A percentile compares a stretch with the other conserved stretches of the same genome.
Evolutionary conservation across 1,140 invertebrate species (phyloP).

Genomic region (Acromyrmex charruanus): DNA sequence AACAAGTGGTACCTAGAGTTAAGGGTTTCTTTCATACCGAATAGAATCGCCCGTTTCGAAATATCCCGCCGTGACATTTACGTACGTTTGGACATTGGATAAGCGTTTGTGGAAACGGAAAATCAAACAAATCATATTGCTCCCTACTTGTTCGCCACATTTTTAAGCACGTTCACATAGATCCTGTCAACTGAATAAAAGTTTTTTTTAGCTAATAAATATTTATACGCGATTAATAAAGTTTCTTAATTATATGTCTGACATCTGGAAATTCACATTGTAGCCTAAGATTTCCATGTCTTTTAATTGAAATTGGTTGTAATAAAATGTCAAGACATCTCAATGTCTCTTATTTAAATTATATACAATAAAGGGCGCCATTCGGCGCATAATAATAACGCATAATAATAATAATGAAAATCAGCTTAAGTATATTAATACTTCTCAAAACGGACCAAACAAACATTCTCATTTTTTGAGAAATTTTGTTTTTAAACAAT

Average conservation of each 20-base stretch:
- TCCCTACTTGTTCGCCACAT: neutral
- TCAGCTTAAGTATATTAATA: too few relatives aligned
- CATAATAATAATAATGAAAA: too few relatives aligned
- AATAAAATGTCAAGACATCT: too few relatives aligned
- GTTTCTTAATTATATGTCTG: neutral
- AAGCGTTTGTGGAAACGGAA: slow-evolving; percentile 4
- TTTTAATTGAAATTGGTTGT: too few relatives aligned
- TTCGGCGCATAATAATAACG: too few relatives aligned
- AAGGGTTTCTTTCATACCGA: slow-evolving; percentile 67
- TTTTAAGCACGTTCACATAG: neutral
- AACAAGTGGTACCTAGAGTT: slow-evolving; percentile 80
- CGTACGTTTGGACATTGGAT: neutral
- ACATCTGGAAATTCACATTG: neutral
- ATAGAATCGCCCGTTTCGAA: slow-evolving; percentile 62
- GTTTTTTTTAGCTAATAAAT: neutral
- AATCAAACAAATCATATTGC: slow-evolving; percentile 3
- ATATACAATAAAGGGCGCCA: too few relatives aligned
- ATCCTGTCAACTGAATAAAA: neutral
- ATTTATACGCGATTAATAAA: neutral
- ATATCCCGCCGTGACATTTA: slow-evolving; percentile 55
- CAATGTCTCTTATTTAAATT: too few relatives aligned
- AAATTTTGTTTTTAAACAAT: too few relatives aligned
- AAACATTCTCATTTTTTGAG: too few relatives aligned
- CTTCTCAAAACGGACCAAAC: too few relatives aligned
- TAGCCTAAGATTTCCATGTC: too few relatives aligned